Conservation (phyloP, 2,797 vertebrate genomes). For the Zonotrichia albicollis region DNA sequence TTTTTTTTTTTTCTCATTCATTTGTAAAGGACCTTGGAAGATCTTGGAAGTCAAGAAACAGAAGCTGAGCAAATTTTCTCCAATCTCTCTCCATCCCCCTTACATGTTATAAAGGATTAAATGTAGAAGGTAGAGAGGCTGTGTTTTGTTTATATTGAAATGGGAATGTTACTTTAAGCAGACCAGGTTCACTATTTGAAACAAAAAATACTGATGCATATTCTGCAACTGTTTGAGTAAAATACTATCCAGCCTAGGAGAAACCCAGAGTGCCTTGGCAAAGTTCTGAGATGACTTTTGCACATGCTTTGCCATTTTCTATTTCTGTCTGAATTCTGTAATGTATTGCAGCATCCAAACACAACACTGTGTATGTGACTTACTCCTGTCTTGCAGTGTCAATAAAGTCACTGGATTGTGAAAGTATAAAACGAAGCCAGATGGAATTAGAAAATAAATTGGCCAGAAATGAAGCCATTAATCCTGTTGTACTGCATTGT, state of each 20-base stretch:
- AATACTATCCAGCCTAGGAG: not conserved
- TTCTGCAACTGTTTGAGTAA: not conserved
- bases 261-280: not conserved
- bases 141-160: not conserved
- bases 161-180: not conserved
- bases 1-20: not conserved
- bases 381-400: constrained; percentile 15
- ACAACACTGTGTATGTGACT: not conserved
- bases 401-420: constrained; percentile 15
- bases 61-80: constrained; percentile 1
- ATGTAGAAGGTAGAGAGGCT: not conserved
- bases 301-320: constrained; percentile 15
- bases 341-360: not conserved
- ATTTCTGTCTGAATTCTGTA: constrained; percentile 38
- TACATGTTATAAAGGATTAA: not conserved
- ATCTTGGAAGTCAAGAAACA: constrained; percentile 51
- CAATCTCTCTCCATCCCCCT: not conserved
- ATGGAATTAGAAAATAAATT: constrained; percentile 16
- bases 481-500: not conserved
- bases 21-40: constrained; percentile 41
- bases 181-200: not conserved
- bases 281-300: not conserved
- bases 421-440: constrained; percentile 18
- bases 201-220: not conserved
- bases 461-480: not conserved